Evolutionary conservation across 2,113 vertebrate genomes (phyloP).

Genomic region (Colaptes auratus): DNA sequence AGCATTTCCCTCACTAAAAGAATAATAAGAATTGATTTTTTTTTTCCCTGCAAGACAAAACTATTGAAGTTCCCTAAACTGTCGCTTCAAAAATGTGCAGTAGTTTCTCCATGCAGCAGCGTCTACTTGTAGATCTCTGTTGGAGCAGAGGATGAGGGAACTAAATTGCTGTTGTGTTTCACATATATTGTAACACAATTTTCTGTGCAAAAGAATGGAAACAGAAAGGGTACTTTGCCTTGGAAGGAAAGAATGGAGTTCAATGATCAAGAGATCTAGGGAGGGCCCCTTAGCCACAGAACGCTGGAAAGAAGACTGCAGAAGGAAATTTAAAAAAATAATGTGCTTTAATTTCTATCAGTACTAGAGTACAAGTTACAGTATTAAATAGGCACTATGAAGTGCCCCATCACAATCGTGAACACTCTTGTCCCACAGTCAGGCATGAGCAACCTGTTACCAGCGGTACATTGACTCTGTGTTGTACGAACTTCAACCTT

Average conservation of each 20-base stretch:
- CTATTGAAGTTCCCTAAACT: neutral
- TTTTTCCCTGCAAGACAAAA: neutral
- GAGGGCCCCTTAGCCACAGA: neutral
- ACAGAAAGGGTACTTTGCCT: neutral
- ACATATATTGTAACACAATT: neutral
- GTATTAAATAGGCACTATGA: neutral
- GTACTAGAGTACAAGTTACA: neutral
- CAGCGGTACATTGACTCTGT: neutral
- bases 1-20: constrained; percentile 22
- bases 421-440: neutral
- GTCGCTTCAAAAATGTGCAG: neutral
- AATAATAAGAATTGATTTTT: neutral
- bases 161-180: neutral
- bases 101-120: constrained; percentile 3
- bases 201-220: neutral
- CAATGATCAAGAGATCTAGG: neutral
- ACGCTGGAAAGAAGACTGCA: neutral
- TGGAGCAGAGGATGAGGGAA: neutral
- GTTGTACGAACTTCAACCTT: neutral
- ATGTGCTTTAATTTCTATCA: neutral
- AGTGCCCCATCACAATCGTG: fast-evolving
- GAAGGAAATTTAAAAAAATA: neutral
- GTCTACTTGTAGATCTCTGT: neutral
- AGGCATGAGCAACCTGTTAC: neutral
- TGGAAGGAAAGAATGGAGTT: neutral